phyloP scores from a whole-genome alignment of 2,888 invertebrate genomes.

The Pycnomerus fuliginosus region DNA sequence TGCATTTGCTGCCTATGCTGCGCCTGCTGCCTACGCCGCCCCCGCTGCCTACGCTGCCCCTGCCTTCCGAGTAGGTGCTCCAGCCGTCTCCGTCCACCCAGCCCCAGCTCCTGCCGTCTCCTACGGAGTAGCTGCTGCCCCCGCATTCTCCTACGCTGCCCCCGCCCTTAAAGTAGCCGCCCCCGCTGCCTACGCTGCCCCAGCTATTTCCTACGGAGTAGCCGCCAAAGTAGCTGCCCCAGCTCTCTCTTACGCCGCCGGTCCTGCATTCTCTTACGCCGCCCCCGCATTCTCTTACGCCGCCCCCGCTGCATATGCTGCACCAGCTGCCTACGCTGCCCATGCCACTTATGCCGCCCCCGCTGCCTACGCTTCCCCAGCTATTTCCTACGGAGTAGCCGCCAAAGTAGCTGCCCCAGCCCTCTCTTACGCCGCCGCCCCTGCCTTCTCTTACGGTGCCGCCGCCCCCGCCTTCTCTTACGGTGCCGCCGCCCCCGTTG shows the following conservation, averaged over 20 bases:
- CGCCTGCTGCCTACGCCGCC: not conserved
- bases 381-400: not conserved
- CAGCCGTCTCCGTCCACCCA: not conserved
- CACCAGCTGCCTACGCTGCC: not conserved
- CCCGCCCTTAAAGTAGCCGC: not conserved
- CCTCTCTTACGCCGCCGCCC: slow-evolving; percentile 6
- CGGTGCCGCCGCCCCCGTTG: slow-evolving; percentile 2
- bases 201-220: not conserved
- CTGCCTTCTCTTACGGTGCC: slow-evolving; percentile 6
- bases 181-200: not conserved
- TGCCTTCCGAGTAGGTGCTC: not conserved
- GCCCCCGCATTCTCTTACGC: slow-evolving; percentile 13
- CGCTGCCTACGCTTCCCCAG: not conserved
- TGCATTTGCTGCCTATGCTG: not conserved
- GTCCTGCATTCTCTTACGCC: not conserved
- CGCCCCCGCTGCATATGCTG: slow-evolving; percentile 11
- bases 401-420: slow-evolving; percentile 15
- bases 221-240: not conserved
- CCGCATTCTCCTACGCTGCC: not conserved
- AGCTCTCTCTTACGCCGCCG: slow-evolving; percentile 4
- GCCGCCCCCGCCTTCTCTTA: slow-evolving; percentile 7
- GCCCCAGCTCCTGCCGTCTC: not conserved
- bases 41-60: not conserved
- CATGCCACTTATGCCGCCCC: not conserved
- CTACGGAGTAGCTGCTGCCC: not conserved